These are phyloP conservation scores for Dryoscopus gambensis DNA, from an alignment of 2,113 vertebrate species.

Conservation along the genomic window DNA sequence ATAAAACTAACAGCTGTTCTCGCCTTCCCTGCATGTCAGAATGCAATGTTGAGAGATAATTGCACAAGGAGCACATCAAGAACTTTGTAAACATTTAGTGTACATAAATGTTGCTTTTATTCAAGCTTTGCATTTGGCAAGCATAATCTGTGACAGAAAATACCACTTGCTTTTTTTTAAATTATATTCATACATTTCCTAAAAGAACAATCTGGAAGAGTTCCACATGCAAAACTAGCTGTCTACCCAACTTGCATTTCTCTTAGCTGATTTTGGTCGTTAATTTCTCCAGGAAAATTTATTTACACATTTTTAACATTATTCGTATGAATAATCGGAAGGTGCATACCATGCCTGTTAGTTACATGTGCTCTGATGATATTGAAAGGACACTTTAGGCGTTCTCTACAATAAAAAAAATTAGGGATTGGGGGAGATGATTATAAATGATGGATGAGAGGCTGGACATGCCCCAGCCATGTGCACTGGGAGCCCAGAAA, in stretches of 20 bases:
- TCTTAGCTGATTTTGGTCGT: neutral
- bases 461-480: rapidly evolving
- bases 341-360: neutral
- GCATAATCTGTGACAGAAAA: neutral
- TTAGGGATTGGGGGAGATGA: neutral
- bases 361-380: neutral
- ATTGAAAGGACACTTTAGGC: neutral
- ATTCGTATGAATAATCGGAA: neutral
- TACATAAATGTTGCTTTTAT: constrained; percentile 24
- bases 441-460: neutral
- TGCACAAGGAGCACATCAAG: neutral
- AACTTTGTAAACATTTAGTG: constrained; percentile 26
- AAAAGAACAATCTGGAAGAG: neutral
- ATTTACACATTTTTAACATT: neutral
- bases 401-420: neutral
- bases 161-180: neutral
- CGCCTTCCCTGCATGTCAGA: neutral
- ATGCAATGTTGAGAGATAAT: neutral
- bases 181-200: neutral
- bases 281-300: neutral
- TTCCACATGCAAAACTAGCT: neutral
- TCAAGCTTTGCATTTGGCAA: constrained; percentile 14
- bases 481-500: neutral
- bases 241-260: neutral
- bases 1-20: constrained; percentile 1